Base-by-base conservation (phyloP, 2,797 vertebrate genomes). In the Tarsius wallacei region DNA sequence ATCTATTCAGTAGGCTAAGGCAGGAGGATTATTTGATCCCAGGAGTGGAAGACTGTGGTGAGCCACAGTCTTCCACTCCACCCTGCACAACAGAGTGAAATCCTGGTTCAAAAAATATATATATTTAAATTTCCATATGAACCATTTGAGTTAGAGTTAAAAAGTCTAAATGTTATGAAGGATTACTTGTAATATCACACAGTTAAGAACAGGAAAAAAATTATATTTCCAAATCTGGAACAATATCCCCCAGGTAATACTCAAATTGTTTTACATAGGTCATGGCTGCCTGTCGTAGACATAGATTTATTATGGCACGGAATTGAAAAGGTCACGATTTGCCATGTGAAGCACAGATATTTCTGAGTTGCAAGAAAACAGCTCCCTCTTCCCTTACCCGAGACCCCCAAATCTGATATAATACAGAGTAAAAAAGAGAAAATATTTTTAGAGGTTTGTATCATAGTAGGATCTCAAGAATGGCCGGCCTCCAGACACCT, bases 401-500 rank as follows among this genome's bases (percentile, higher is more conserved):
- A 36, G 4, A 91, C 31, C 33, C 55, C 3, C 9, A 64, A 81
- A 70, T 16, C 17, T 80, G 4, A 55, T 22, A 80, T 14, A 80
- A 31, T 68, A 51, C 14, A 76, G 42, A 21, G 26, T 42, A 24
- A 55, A 51, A 76, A 49, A 7, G 55, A 90, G 36, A 71, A 51
- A 36, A 83, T 28, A 4, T 91, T 82, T 61, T 42, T 31, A 64
- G 16, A 47, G 13, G 13, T 31, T 51, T 55, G 19, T 2, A 33
- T 59, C 12, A 21, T 49, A 31, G 2, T 22, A 57, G n/a, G 26
- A 11, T 16, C 33, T 86, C 11, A 9, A 78, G 33, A 55, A 68
- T 63, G 17, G 13, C 33, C 36, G 12, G 13, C 33, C 36, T 16
- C 0, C 2, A 53, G 31, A 10, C 3, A 22, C 14, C 0, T 47